These are phyloP conservation scores for Triplophysa tibetana DNA, from an alignment of 2,113 vertebrate genomes.

Conservation along the genomic window DNA sequence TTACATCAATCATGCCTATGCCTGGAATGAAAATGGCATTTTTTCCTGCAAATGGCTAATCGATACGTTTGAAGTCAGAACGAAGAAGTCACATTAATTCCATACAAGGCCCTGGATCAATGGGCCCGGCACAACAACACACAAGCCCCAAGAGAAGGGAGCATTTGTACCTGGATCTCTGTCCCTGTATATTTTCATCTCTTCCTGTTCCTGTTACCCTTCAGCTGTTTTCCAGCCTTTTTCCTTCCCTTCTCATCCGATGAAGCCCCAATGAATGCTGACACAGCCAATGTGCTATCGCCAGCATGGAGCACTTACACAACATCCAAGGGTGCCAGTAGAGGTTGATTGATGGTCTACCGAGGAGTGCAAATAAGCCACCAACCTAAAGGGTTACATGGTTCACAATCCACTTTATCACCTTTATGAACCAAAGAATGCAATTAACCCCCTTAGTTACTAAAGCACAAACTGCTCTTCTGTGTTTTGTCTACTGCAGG, in stretches of 20 bases:
- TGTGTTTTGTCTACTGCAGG: neutral
- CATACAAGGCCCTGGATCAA: slow-evolving; percentile 20
- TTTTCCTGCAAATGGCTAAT: slow-evolving; percentile 33
- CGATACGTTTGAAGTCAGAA: slow-evolving; percentile 12
- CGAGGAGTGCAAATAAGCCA: slow-evolving; percentile 1
- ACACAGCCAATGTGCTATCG: slow-evolving; percentile 25
- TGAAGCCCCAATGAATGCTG: slow-evolving; percentile 4
- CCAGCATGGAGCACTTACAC: slow-evolving; percentile 11
- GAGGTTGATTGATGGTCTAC: slow-evolving; percentile 11
- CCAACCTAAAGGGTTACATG: slow-evolving; percentile 1
- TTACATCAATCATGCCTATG: slow-evolving; percentile 38
- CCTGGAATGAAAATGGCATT: slow-evolving; percentile 36
- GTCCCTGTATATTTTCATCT: slow-evolving; percentile 20
- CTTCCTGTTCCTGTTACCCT: slow-evolving; percentile 21
- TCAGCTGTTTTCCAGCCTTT: slow-evolving; percentile 20
- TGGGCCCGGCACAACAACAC: neutral
- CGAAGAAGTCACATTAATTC: slow-evolving; percentile 28
- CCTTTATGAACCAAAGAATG: neutral
- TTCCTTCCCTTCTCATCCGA: slow-evolving; percentile 26
- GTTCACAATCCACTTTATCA: slow-evolving; percentile 13
- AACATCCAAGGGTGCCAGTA: slow-evolving; percentile 15
- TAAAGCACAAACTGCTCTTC: neutral
- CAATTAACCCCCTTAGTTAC: slow-evolving; percentile 4
- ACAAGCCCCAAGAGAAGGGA: slow-evolving; percentile 8
- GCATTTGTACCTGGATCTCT: neutral